Evolutionary conservation across 2,113 vertebrate species (phyloP), one percentile per base, ranked within the genome.

Genomic region (Passer montanus): DNA sequence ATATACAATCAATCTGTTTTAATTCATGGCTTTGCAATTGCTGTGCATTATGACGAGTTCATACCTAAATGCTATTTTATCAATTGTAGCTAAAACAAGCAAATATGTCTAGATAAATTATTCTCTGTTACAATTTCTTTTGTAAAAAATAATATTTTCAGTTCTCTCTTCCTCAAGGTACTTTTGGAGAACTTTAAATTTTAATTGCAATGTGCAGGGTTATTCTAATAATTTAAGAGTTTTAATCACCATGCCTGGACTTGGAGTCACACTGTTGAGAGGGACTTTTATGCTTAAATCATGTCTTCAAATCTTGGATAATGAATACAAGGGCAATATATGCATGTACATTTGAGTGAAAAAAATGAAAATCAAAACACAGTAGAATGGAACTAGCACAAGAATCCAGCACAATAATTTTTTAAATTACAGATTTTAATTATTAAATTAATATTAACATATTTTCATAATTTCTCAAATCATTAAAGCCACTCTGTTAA

Each of bases 401-500:
- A 72, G 28, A 52, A 85, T 90, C 47, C 47, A 94, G 58, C 14
- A 59, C 4, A 92, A 69, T 95, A 96, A 97, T 91, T 97, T 88
- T 95, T 63, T 87, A 88, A 44, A 83, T 55, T 93, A 72, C 24
- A 68, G 18, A 90, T 23, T 93, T 83, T 96, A 96, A 95, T 93
- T 96, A 94, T 12, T 89, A 94, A 96, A 94, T 85, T 74, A 95
- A 81, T 91, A 96, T 84, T 50, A 92, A 89, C 23, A 13, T 78
- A 91, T 97, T 96, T 96, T 95, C 78, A 70, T 91, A 95, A 91
- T 95, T 97, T 98, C 95, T 97, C 97, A 98, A 96, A 98, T 93
- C 93, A 97, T 98, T 98, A 98, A 98, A 98, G 97, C 97, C 96
- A 98, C 98, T 98, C 98, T 97, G 96, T 95, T 95, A 91, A 60